A percentile compares a stretch with the other conserved stretches of the same genome.
Evolutionary conservation across 1,140 invertebrate genomes (phyloP).

Genomic region (Scaptomyza pallida): DNA sequence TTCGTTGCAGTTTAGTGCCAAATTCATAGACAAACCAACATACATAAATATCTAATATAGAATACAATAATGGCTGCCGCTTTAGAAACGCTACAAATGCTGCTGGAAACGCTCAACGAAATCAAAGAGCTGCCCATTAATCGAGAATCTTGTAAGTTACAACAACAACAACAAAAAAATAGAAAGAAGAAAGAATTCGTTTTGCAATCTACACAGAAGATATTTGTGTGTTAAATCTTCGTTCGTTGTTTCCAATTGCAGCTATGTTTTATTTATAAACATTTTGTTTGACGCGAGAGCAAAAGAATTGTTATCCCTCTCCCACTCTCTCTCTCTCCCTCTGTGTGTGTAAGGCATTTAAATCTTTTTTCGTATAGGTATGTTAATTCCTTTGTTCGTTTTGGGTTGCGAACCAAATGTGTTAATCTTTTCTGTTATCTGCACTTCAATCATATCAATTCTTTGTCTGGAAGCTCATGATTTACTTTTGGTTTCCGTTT

Average conservation of each 20-base stretch:
- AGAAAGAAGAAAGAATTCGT: not conserved
- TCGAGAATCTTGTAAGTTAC: slow-evolving; percentile 80
- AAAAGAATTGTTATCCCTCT: not conserved
- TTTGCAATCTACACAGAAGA: slow-evolving; percentile 25
- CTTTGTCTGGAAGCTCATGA: no score
- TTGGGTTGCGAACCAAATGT: not conserved
- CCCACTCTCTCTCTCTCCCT: no score
- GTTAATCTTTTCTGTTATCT: no score
- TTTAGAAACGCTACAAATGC: slow-evolving; percentile 69
- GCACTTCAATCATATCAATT: no score
- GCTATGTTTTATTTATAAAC: slow-evolving; percentile 78
- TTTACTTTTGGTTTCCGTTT: no score
- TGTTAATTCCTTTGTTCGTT: not conserved
- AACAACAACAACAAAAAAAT: no score
- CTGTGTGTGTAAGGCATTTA: not conserved
- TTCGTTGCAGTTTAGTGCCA: slow-evolving; percentile 51
- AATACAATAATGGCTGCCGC: slow-evolving; percentile 68
- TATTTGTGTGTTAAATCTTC: slow-evolving; percentile 7
- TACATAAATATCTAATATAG: slow-evolving; percentile 12
- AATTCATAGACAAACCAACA: slow-evolving; percentile 14
- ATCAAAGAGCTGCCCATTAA: slow-evolving; percentile 72
- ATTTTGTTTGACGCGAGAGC: slow-evolving; percentile 27
- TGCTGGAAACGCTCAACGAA: slow-evolving; percentile 68
- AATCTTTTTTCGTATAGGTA: not conserved
- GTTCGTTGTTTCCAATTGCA: slow-evolving; percentile 62